Percentiles rank a stretch among this genome's conserved stretches.
These are phyloP conservation scores for Chloroceryle amazona DNA, from an alignment of 2,797 vertebrate species.

Conservation along the genomic window DNA sequence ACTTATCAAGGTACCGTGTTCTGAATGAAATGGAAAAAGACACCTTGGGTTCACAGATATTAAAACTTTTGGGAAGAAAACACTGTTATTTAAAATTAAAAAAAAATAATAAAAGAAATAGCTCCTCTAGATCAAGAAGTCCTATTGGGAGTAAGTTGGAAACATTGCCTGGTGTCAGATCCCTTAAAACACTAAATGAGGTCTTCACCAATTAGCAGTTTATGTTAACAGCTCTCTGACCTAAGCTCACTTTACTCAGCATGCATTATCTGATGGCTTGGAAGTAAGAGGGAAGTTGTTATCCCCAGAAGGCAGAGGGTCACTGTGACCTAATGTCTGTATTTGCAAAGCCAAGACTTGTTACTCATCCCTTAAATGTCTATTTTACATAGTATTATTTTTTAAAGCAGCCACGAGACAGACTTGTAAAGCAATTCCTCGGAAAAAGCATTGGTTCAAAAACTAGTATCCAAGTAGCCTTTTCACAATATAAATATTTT, in stretches of 20 bases:
- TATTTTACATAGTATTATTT: slow-evolving; percentile 19
- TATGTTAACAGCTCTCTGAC: slow-evolving; percentile 32
- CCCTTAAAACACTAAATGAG: background rate
- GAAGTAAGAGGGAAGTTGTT: slow-evolving; percentile 11
- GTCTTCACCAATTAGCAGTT: slow-evolving; percentile 1
- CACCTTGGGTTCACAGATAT: background rate
- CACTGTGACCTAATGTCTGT: slow-evolving; percentile 63
- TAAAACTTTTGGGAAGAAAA: background rate
- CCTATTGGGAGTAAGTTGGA: background rate
- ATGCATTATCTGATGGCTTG: slow-evolving; percentile 12
- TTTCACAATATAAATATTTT: background rate
- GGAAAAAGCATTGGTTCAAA: background rate
- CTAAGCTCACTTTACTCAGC: background rate
- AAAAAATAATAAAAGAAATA: background rate
- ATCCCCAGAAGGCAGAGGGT: slow-evolving; percentile 11
- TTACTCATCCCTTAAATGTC: slow-evolving; percentile 32
- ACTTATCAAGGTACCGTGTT: background rate
- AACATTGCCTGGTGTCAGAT: background rate
- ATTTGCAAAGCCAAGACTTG: slow-evolving; percentile 26
- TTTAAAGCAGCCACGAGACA: background rate
- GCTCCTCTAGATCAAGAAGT: background rate
- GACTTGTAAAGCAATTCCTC: background rate
- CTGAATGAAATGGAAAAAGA: background rate
- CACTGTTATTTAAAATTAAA: background rate
- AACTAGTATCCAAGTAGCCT: background rate